These are phyloP conservation scores for Dorcus parallelipipedus DNA, from an alignment of 2,888 invertebrate species.

Conservation along the genomic window DNA sequence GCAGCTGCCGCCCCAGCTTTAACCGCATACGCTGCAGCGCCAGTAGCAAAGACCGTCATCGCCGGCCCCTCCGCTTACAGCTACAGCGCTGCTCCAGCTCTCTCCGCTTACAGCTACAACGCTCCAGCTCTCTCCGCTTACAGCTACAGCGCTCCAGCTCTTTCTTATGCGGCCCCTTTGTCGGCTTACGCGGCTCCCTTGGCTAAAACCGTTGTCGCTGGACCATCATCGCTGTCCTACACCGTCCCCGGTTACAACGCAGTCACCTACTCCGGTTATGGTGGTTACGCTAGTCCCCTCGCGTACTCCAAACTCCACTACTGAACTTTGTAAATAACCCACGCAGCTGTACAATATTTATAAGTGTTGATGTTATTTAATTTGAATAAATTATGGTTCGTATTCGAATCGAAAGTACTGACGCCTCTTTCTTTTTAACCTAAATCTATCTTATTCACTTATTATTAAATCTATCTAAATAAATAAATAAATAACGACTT, in stretches of 20 bases:
- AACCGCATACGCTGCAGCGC: conserved; percentile 8
- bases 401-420: background rate
- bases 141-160: background rate
- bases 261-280: background rate
- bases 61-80: conserved; percentile 3
- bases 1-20: background rate
- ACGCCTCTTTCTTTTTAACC: too few relatives aligned
- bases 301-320: conserved; percentile 12
- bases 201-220: background rate
- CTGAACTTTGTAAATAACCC: conserved; percentile 5
- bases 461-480: too few relatives aligned
- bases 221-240: background rate
- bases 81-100: background rate
- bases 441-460: too few relatives aligned
- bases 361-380: conserved; percentile 5
- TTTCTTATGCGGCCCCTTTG: conserved; percentile 7
- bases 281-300: conserved; percentile 4
- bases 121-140: background rate
- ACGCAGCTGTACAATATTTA: conserved; percentile 14
- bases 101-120: conserved; percentile 1
- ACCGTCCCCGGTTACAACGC: background rate
- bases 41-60: conserved; percentile 9
- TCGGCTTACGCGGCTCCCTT: conserved; percentile 4
- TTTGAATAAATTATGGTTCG: conserved; percentile 1
- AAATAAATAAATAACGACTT: too few relatives aligned